These are phyloP conservation scores for Heliornis fulica DNA, from an alignment of 2,113 vertebrate species.

Conservation along the genomic window DNA sequence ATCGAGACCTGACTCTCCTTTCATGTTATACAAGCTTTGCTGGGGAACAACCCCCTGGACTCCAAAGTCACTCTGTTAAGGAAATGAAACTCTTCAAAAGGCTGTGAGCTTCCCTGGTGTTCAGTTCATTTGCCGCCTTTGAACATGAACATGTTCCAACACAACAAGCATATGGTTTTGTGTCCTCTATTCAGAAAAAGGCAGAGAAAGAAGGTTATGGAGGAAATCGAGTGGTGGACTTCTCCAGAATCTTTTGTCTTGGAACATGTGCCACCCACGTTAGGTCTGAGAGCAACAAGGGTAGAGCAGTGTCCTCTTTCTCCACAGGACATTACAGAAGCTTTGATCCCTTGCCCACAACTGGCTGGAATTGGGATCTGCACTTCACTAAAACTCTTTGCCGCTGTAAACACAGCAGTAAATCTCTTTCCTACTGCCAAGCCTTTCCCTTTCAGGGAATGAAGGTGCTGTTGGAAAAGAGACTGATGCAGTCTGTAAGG, in stretches of 20 bases:
- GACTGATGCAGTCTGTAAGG: not conserved
- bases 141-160: not conserved
- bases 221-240: not conserved
- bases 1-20: not conserved
- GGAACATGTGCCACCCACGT: not conserved
- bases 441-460: not conserved
- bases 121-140: accelerated
- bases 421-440: not conserved
- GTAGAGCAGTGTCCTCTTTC: not conserved
- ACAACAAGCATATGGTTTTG: not conserved
- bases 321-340: not conserved
- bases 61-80: not conserved
- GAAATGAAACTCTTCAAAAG: constrained; percentile 5
- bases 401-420: not conserved
- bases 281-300: not conserved
- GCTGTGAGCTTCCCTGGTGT: not conserved
- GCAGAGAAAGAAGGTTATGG: not conserved
- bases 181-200: not conserved
- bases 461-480: not conserved
- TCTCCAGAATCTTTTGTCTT: not conserved
- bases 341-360: not conserved
- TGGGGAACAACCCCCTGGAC: not conserved
- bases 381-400: not conserved
- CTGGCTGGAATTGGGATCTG: not conserved
- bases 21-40: not conserved